A percentile compares a stretch with the other conserved stretches of the same genome.
These are phyloP conservation scores for Telmatherina bonti DNA, from an alignment of 2,797 vertebrate genomes.

Conservation along the genomic window DNA sequence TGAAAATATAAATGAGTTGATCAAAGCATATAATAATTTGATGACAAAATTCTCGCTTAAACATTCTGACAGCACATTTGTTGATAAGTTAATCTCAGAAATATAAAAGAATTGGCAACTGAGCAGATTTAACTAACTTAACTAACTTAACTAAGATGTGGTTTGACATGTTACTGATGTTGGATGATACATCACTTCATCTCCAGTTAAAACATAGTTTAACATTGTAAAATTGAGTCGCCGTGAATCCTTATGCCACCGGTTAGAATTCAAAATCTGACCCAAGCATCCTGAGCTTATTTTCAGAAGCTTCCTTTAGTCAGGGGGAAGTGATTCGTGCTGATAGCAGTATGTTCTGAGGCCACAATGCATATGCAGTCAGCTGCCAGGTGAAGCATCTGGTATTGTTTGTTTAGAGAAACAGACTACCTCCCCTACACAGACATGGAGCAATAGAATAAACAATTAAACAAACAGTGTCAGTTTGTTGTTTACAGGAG, in stretches of 20 bases:
- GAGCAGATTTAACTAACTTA: too few species aligned
- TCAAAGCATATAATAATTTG: too few species aligned
- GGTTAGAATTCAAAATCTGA: constrained; percentile 30
- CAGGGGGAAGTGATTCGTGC: constrained; percentile 25
- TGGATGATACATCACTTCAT: background rate
- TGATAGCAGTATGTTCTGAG: constrained; percentile 18
- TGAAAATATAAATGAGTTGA: too few species aligned
- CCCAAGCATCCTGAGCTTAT: constrained; percentile 37
- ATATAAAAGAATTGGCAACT: too few species aligned
- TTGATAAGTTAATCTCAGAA: too few species aligned
- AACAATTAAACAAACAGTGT: constrained; percentile 24
- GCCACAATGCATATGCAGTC: constrained; percentile 50
- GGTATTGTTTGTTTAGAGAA: constrained; percentile 35
- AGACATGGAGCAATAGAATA: background rate
- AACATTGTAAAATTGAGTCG: constrained; percentile 17
- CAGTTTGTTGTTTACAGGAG: constrained; percentile 5
- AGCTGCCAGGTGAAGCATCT: constrained; percentile 14
- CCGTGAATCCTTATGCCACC: constrained; percentile 3
- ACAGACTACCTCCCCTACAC: background rate
- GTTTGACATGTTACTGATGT: background rate
- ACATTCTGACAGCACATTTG: too few species aligned
- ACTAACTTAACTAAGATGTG: too few species aligned
- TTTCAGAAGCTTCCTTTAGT: constrained; percentile 32
- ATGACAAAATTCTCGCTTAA: too few species aligned
- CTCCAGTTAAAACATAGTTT: constrained; percentile 6